phyloP scores from a whole-genome alignment of 2,888 invertebrate genomes.

The Nebria salina region DNA sequence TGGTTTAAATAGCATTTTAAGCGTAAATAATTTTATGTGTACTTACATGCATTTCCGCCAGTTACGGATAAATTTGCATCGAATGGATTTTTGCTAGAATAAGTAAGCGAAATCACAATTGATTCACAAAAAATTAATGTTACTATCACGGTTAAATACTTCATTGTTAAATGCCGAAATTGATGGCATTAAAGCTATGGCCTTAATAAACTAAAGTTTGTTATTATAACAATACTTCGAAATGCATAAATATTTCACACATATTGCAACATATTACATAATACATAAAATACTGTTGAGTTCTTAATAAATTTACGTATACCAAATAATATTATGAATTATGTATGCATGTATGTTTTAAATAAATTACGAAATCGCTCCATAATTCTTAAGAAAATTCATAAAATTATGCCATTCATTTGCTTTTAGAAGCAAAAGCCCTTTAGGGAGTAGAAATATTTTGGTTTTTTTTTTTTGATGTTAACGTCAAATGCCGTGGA shows the following conservation, averaged over 20 bases:
- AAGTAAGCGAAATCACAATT: neutral
- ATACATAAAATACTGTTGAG: neutral
- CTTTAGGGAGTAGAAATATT: no score
- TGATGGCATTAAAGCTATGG: neutral
- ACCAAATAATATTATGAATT: no score
- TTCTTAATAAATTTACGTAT: neutral
- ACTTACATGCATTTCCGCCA: conserved; percentile 16
- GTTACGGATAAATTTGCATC: neutral
- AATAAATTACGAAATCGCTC: no score
- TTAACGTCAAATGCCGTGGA: no score
- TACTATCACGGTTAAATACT: neutral
- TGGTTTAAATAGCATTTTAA: neutral
- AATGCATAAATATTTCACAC: conserved; percentile 5
- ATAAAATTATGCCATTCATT: no score
- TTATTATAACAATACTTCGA: neutral
- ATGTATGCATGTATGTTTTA: no score
- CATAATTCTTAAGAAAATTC: no score
- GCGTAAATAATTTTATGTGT: neutral
- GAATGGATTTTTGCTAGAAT: neutral
- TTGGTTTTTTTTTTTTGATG: no score
- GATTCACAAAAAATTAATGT: neutral
- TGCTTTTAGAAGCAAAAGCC: no score
- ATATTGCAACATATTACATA: conserved; percentile 9
- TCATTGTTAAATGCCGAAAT: neutral
- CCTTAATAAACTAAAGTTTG: neutral